phyloP scores from a whole-genome alignment of 2,888 invertebrate genomes.

The Patella depressa region DNA sequence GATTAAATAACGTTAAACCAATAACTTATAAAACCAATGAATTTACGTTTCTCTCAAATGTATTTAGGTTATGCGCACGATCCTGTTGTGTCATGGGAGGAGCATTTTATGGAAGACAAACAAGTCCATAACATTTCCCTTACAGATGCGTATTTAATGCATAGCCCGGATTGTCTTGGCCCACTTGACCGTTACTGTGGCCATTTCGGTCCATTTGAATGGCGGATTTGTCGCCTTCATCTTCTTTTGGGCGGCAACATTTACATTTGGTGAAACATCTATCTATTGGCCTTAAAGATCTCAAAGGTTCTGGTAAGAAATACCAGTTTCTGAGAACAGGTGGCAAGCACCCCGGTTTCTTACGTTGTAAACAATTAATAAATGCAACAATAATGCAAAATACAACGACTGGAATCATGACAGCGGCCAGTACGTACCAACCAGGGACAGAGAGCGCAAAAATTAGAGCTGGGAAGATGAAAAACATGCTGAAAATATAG shows the following conservation, averaged over 20 bases:
- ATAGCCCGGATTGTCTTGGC: too few species aligned
- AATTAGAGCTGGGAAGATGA: slow-evolving; percentile 59
- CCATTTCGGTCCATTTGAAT: too few species aligned
- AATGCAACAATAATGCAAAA: slow-evolving; percentile 53
- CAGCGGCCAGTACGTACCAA: slow-evolving; percentile 51
- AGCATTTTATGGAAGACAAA: too few species aligned
- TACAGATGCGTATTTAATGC: too few species aligned
- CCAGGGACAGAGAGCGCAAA: slow-evolving; percentile 63
- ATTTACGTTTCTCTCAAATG: too few species aligned
- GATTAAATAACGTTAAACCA: too few species aligned
- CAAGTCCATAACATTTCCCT: too few species aligned
- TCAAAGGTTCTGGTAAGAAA: slow-evolving; percentile 61
- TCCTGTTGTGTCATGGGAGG: too few species aligned
- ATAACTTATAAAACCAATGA: too few species aligned
- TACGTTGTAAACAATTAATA: slow-evolving; percentile 61
- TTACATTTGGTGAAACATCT: slow-evolving; percentile 13
- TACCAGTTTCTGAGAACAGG: slow-evolving; percentile 62
- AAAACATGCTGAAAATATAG: slow-evolving; percentile 69
- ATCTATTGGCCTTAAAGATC: slow-evolving; percentile 62
- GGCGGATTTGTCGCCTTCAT: neutral
- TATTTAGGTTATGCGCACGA: too few species aligned
- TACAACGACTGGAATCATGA: slow-evolving; percentile 60
- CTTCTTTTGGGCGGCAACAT: neutral
- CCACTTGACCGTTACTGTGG: too few species aligned
- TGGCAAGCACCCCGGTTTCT: slow-evolving; percentile 54